Evolutionary conservation across 1,140 invertebrate species (phyloP).

Genomic region (Mya arenaria): DNA sequence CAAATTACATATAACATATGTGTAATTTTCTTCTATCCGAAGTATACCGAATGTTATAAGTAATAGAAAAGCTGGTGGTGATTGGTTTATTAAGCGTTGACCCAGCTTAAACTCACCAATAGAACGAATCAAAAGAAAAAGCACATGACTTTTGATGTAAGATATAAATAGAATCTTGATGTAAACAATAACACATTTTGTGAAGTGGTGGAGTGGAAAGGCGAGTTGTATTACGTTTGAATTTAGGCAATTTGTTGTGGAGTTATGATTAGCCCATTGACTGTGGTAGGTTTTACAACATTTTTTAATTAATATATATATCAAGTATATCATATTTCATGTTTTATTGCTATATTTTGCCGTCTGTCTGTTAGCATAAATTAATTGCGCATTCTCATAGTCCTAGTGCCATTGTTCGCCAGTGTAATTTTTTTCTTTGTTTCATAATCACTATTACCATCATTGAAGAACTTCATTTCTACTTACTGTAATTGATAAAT

Average conservation of each 20-base stretch:
- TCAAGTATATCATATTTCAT: too few species aligned
- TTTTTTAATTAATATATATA: too few species aligned
- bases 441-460: too few species aligned
- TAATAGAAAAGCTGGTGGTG: neutral
- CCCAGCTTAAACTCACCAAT: slow-evolving; percentile 7
- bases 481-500: too few species aligned
- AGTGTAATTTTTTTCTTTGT: too few species aligned
- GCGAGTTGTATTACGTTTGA: neutral
- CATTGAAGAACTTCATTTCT: too few species aligned
- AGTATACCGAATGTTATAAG: slow-evolving; percentile 7
- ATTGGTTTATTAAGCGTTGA: slow-evolving; percentile 20
- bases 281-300: slow-evolving; percentile 68
- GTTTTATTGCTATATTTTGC: too few species aligned
- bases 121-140: slow-evolving; percentile 17
- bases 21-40: neutral
- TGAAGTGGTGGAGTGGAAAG: too few species aligned
- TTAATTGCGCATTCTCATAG: too few species aligned
- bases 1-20: slow-evolving; percentile 8
- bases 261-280: slow-evolving; percentile 72
- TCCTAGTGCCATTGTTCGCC: too few species aligned
- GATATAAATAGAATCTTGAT: slow-evolving; percentile 68
- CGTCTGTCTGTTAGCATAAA: too few species aligned
- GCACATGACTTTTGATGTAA: slow-evolving; percentile 35
- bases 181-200: slow-evolving; percentile 70
- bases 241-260: neutral